Evolutionary conservation across 2,113 vertebrate genomes (phyloP).

Genomic region (Prinia subflava): DNA sequence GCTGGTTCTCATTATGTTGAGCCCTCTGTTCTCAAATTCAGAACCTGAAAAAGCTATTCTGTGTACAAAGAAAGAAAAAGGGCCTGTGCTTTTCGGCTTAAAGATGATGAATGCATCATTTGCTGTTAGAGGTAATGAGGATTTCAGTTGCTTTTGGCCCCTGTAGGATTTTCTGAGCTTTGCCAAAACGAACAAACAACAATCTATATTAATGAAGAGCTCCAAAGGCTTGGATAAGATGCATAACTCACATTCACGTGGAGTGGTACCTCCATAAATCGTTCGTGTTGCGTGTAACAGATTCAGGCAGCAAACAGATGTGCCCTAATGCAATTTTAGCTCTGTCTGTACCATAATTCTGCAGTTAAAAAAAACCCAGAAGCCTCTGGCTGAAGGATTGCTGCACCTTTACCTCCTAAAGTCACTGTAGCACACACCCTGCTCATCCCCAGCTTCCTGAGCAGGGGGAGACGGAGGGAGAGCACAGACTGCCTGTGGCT

Average conservation of each 20-base stretch:
- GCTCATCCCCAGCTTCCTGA: not conserved
- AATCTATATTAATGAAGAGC: conserved; percentile 29
- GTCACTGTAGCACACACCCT: not conserved
- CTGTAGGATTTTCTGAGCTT: conserved; percentile 7
- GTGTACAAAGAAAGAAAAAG: not conserved
- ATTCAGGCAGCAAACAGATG: not conserved
- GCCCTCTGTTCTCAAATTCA: not conserved
- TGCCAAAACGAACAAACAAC: not conserved
- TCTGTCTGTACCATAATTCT: not conserved
- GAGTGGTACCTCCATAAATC: not conserved
- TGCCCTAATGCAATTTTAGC: not conserved
- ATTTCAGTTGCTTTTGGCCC: conserved; percentile 32
- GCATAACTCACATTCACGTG: not conserved
- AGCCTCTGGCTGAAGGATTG: not conserved
- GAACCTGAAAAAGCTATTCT: not conserved
- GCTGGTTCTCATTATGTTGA: not conserved
- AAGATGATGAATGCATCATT: not conserved
- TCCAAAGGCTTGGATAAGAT: not conserved
- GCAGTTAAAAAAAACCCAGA: not conserved
- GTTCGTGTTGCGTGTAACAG: not conserved
- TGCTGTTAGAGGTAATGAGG: conserved; percentile 49
- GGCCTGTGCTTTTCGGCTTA: not conserved
- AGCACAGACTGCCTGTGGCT: not conserved
- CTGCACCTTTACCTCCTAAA: not conserved
- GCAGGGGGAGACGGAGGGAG: not conserved